phyloP scores from a whole-genome alignment of 35 echinoderm and acorn worm species.

The Lytechinus variegatus region DNA sequence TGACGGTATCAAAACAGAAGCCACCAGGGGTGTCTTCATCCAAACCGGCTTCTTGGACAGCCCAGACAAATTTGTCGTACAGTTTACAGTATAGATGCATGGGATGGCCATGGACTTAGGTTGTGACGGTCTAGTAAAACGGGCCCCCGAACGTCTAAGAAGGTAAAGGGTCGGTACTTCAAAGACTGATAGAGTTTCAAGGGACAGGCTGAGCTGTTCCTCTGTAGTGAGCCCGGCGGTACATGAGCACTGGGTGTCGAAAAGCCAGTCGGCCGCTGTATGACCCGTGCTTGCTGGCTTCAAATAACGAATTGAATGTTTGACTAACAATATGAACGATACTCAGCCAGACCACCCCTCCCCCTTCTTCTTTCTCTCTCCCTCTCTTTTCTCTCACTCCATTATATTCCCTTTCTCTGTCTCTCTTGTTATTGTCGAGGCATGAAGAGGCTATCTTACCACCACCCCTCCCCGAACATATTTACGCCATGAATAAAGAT shows the following conservation, averaged over 20 bases:
- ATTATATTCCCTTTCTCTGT: not conserved
- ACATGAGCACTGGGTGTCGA: constrained; percentile 25
- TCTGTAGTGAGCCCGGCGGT: not conserved
- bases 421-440: not conserved
- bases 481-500: constrained; percentile 13
- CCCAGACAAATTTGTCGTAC: no score
- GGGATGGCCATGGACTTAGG: no score
- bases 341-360: not conserved
- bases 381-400: not conserved
- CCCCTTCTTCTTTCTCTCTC: not conserved
- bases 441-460: not conserved
- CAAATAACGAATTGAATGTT: constrained; percentile 37
- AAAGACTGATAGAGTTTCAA: not conserved
- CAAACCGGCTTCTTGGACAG: no score
- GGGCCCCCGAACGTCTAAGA: not conserved
- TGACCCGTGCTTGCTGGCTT: constrained; percentile 4
- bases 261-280: constrained; percentile 29
- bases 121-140: no score
- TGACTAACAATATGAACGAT: constrained; percentile 20
- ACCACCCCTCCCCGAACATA: not conserved
- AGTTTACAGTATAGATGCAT: no score
- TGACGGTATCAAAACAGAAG: not conserved
- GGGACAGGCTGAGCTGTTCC: not conserved
- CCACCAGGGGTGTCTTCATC: not conserved
- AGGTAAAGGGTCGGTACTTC: not conserved